Conservation (phyloP, 2,113 vertebrate genomes). For the Ardeotis arabs region DNA sequence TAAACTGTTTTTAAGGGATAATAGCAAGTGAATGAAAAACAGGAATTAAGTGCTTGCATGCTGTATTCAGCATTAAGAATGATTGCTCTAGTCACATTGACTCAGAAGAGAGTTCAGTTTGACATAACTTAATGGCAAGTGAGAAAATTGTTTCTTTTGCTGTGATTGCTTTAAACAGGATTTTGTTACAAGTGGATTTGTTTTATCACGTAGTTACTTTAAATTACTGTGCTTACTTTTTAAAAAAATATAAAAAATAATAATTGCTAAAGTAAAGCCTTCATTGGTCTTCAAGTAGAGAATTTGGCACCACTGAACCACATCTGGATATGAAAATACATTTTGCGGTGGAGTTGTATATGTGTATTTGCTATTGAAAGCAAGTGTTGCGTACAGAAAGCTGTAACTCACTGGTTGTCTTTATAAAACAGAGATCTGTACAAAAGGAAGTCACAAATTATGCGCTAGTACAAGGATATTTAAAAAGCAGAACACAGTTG, state of each 20-base stretch:
- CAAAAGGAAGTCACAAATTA: not conserved
- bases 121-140: conserved; percentile 1
- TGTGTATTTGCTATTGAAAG: not conserved
- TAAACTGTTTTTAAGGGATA: not conserved
- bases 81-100: conserved; percentile 6
- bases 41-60: not conserved
- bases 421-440: not conserved
- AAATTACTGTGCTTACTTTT: not conserved
- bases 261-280: conserved; percentile 19
- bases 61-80: not conserved
- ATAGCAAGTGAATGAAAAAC: not conserved
- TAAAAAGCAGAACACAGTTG: not conserved
- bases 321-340: not conserved
- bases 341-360: not conserved
- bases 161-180: not conserved
- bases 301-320: not conserved
- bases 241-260: not conserved
- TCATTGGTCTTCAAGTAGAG: not conserved
- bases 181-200: not conserved
- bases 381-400: not conserved
- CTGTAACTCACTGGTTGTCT: not conserved
- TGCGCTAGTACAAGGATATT: not conserved
- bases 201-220: not conserved
- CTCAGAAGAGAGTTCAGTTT: conserved; percentile 7
- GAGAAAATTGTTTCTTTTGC: not conserved